Percentiles rank a stretch among this genome's conserved stretches.
Evolutionary conservation across 2,113 vertebrate genomes (phyloP).

Genomic region (Gambusia holbrooki): DNA sequence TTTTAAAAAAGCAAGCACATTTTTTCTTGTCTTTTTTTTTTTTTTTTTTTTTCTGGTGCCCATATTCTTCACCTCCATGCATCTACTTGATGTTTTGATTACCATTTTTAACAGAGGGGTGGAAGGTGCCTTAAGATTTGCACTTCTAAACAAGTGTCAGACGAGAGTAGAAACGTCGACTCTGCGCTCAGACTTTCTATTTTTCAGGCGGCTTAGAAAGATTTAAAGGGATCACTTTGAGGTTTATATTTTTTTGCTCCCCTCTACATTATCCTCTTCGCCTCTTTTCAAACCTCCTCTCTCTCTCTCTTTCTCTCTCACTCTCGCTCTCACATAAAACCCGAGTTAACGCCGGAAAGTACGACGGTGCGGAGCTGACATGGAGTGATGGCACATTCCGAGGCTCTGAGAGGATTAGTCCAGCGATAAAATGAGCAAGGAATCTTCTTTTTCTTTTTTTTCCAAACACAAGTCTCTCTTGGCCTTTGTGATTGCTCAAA

Average conservation of each 20-base stretch:
- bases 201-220: constrained; percentile 69
- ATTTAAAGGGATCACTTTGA: constrained; percentile 70
- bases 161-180: constrained; percentile 32
- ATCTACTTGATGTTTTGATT: constrained; percentile 12
- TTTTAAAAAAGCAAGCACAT: not conserved
- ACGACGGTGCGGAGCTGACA: constrained; percentile 61
- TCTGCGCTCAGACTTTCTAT: constrained; percentile 56
- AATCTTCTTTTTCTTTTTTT: constrained; percentile 54
- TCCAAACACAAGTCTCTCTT: constrained; percentile 43
- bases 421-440: constrained; percentile 46
- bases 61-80: constrained; percentile 1
- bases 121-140: constrained; percentile 21
- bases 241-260: constrained; percentile 69
- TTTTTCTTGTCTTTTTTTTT: not conserved
- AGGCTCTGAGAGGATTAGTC: constrained; percentile 61
- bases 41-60: not conserved
- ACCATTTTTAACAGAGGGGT: constrained; percentile 14
- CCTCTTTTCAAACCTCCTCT: constrained; percentile 44
- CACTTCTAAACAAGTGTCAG: constrained; percentile 47
- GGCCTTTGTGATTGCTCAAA: constrained; percentile 30
- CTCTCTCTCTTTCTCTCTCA: constrained; percentile 12
- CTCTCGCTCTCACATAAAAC: constrained; percentile 36
- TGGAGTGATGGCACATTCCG: constrained; percentile 51
- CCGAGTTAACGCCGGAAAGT: constrained; percentile 43
- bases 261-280: constrained; percentile 62